Evolutionary conservation across 2,113 vertebrate genomes (phyloP).

Genomic region (Hippocampus barbouri): DNA sequence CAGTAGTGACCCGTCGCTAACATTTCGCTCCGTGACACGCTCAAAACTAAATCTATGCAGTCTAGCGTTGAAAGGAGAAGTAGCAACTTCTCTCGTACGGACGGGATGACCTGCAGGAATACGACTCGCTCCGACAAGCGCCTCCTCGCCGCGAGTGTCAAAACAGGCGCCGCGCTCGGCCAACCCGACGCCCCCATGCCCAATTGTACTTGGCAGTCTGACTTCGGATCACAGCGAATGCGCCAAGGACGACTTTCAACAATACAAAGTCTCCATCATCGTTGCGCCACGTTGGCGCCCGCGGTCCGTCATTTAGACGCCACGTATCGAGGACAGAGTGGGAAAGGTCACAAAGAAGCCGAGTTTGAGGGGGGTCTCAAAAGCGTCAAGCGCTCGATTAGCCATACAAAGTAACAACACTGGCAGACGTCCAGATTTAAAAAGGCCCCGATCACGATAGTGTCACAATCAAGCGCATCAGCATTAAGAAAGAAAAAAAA

Average conservation of each 20-base stretch:
- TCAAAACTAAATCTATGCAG: constrained; percentile 7
- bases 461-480: too few relatives aligned
- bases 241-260: constrained; percentile 18
- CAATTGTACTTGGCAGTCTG: constrained; percentile 48
- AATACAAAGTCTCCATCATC: neutral
- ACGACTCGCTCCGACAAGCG: neutral
- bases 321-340: constrained; percentile 32
- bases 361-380: constrained; percentile 15
- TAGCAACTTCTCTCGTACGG: constrained; percentile 1
- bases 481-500: too few relatives aligned
- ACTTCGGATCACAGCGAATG: constrained; percentile 36
- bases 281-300: constrained; percentile 13
- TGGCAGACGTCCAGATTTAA: too few relatives aligned
- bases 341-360: constrained; percentile 47
- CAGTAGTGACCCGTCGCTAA: too few relatives aligned
- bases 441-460: too few relatives aligned
- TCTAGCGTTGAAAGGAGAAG: constrained; percentile 14
- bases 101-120: too few relatives aligned
- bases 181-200: constrained; percentile 37
- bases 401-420: too few relatives aligned
- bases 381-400: too few relatives aligned
- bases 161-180: constrained; percentile 37
- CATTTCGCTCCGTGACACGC: neutral
- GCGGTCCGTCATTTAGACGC: constrained; percentile 36
- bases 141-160: constrained; percentile 47